Evolutionary conservation across 2,797 vertebrate species (phyloP).

Genomic region (Hephaestus fuliginosus): DNA sequence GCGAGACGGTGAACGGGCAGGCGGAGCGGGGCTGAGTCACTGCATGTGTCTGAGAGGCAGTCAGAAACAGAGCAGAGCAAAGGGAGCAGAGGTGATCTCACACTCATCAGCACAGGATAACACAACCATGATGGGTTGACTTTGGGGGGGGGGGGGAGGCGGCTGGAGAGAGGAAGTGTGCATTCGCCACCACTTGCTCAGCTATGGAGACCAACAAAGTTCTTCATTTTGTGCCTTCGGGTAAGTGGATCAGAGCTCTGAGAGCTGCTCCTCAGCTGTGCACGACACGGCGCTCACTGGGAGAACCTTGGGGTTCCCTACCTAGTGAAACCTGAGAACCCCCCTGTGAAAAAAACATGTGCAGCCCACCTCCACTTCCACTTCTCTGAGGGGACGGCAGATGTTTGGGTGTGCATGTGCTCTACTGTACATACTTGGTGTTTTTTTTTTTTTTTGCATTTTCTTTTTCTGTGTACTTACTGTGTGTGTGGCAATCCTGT

Average conservation of each 20-base stretch:
- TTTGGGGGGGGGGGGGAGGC: conserved; percentile 75
- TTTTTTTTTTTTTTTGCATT: conserved; percentile 18
- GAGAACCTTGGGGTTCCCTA: conserved; percentile 84
- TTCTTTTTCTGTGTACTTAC: conserved; percentile 53
- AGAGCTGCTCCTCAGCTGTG: conserved; percentile 72
- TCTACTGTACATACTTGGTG: conserved; percentile 53
- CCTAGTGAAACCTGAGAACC: conserved; percentile 81
- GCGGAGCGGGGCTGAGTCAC: conserved; percentile 88
- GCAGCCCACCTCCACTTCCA: conserved; percentile 69
- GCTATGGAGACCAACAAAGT: conserved; percentile 90
- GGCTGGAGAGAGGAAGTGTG: conserved; percentile 78
- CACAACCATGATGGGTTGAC: conserved; percentile 90
- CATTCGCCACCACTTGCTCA: conserved; percentile 73
- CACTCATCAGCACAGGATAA: conserved; percentile 86
- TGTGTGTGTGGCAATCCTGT: conserved; percentile 13
- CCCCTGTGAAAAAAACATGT: conserved; percentile 74
- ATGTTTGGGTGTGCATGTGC: conserved; percentile 65
- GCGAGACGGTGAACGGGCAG: conserved; percentile 68
- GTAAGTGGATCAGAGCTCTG: conserved; percentile 79
- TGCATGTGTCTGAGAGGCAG: conserved; percentile 86
- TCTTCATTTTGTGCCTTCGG: conserved; percentile 90
- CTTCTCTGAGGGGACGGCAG: conserved; percentile 50
- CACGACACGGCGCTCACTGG: conserved; percentile 58
- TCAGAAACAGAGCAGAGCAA: conserved; percentile 79
- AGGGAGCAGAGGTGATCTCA: conserved; percentile 86